These are phyloP conservation scores for Athripsodes cinereus DNA, from an alignment of 2,888 invertebrate species.

Conservation along the genomic window DNA sequence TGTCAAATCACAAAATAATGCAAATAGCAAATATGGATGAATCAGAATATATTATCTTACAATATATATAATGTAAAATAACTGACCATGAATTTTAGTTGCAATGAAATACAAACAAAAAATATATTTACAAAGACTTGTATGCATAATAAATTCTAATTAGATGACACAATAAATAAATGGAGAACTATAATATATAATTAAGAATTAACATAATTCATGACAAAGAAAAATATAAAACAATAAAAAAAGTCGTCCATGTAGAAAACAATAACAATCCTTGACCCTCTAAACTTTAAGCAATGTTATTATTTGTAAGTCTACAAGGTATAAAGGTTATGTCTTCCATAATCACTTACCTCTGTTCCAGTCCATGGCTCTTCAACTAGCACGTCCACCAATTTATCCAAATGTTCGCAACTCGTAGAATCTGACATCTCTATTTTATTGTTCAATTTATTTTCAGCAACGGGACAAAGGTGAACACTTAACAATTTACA, in stretches of 20 bases:
- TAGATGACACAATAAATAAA: too few relatives aligned
- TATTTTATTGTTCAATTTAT: not conserved
- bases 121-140: too few relatives aligned
- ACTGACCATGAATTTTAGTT: too few relatives aligned
- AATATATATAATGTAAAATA: too few relatives aligned
- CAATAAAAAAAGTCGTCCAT: not conserved
- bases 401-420: conserved; percentile 47
- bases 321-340: conserved; percentile 9
- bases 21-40: too few relatives aligned
- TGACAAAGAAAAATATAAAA: too few relatives aligned
- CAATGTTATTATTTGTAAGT: not conserved
- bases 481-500: conserved; percentile 10
- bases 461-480: conserved; percentile 9
- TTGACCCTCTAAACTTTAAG: not conserved
- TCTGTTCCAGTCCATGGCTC: conserved; percentile 46
- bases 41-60: too few relatives aligned
- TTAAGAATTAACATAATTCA: too few relatives aligned
- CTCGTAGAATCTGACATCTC: conserved; percentile 30
- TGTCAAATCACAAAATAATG: too few relatives aligned
- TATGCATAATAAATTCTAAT: too few relatives aligned
- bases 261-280: not conserved
- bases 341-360: conserved; percentile 32
- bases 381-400: conserved; percentile 40
- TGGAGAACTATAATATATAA: too few relatives aligned
- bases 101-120: too few relatives aligned